Conservation (phyloP, 2,113 vertebrate genomes). For the Anas platyrhynchos region DNA sequence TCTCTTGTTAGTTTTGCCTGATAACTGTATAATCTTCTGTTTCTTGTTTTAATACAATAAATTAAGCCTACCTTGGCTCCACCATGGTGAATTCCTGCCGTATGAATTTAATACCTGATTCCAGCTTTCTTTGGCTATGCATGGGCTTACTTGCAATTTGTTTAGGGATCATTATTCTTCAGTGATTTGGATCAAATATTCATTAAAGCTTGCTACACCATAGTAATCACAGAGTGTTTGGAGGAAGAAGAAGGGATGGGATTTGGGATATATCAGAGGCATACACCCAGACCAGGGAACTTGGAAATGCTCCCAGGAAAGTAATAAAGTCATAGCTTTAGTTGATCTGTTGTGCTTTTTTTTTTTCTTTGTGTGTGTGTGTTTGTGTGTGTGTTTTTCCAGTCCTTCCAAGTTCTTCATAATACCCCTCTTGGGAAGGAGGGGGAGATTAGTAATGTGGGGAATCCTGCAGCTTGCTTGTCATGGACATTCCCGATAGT, state of each 20-base stretch:
- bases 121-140: neutral
- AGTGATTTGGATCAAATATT: neutral
- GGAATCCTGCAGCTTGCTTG: slow-evolving; percentile 5
- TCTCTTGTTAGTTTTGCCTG: neutral
- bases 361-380: no score
- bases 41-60: neutral
- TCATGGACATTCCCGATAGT: neutral
- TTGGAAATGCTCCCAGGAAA: slow-evolving; percentile 15
- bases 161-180: neutral
- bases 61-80: neutral
- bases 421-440: neutral
- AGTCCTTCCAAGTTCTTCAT: neutral
- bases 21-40: neutral
- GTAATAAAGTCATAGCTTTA: neutral
- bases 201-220: neutral
- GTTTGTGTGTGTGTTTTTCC: neutral
- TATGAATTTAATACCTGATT: neutral
- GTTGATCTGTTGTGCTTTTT: neutral
- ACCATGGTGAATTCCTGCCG: neutral
- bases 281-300: neutral
- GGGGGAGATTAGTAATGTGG: neutral
- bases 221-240: neutral
- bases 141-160: neutral
- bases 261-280: slow-evolving; percentile 5
- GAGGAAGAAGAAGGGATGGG: neutral